phyloP scores from a whole-genome alignment of 2,113 vertebrate species.

The Nesospiza acunhae region DNA sequence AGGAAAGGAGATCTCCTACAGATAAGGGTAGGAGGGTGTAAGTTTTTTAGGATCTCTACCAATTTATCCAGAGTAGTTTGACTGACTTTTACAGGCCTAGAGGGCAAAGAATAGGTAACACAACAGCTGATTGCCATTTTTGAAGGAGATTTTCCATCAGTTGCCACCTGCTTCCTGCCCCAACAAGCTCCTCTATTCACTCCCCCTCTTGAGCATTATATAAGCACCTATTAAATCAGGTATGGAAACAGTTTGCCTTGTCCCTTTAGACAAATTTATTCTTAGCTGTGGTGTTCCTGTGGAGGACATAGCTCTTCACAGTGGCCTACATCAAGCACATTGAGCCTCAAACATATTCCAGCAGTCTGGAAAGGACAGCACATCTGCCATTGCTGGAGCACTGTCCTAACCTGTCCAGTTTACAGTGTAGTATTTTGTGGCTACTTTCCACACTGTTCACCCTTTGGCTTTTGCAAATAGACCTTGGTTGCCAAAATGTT shows the following conservation, averaged over 20 bases:
- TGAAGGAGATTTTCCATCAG: background rate
- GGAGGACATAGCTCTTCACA: background rate
- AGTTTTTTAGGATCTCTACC: background rate
- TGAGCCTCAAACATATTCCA: background rate
- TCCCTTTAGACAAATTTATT: background rate
- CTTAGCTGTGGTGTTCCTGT: background rate
- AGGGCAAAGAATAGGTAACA: background rate
- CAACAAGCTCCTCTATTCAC: background rate
- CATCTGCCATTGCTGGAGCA: background rate
- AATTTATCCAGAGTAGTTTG: background rate
- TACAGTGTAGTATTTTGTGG: background rate
- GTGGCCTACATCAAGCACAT: fast-evolving
- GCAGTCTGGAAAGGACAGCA: background rate
- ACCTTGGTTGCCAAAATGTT: background rate
- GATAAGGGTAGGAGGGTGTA: background rate
- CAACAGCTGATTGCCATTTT: background rate
- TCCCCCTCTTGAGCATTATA: background rate
- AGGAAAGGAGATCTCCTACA: background rate
- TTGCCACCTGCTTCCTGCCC: background rate
- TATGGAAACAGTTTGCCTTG: background rate
- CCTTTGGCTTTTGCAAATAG: background rate
- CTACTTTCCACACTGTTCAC: background rate
- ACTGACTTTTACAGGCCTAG: background rate
- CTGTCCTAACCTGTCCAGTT: fast-evolving
- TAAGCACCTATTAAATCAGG: background rate